Base-by-base conservation (phyloP, 2,113 vertebrate species). In the Notarius lentiginosus region DNA sequence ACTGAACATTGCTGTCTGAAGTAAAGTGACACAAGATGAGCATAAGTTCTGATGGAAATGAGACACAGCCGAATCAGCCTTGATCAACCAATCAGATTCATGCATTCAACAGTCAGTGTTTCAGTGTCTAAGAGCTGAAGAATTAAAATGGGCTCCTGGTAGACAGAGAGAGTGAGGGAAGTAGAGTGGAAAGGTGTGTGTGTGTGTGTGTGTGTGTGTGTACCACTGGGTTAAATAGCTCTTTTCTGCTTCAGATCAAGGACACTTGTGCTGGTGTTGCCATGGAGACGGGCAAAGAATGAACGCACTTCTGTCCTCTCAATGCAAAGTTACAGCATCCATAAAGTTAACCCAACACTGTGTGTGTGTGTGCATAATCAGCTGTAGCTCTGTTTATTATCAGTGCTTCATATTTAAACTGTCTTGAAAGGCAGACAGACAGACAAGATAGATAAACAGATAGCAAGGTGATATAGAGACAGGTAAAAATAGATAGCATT, bases 191-290 rank as follows among this genome's bases (percentile, higher is more conserved):
- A 68, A 53, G 47, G 56, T n/a, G 34, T 76, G 30, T 60, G 17
- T 76, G 70, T 47, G 5, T 20, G 41, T 65, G 34, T 65, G 58
- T 60, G n/a, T 75, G 18, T 75, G 20, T 77, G 58, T 51, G 34
- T 61, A 34, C 79, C 18, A 30, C 51, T 85, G 30, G 65, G 86
- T 84, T 89, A 84, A 83, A 80, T 86, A 85, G 81, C 82, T 27
- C 63, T 89, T 90, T 87, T 84, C 84, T 84, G 86, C 82, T 84
- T 41, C 55, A n/a, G 30, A 89, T 90, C 76, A 85, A 90, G 86
- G 76, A 88, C 82, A 86, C 84, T 84, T 84, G 76, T 83, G 77
- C 70, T 73, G 22, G 70, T 12, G 90, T 89, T 89, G 86, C 86
- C 82, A 88, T 89, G 88, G 84, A 77, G 86, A 88, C 17, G 60